phyloP scores from a whole-genome alignment of 2,797 vertebrate species.

The Macroramphosus scolopax region DNA sequence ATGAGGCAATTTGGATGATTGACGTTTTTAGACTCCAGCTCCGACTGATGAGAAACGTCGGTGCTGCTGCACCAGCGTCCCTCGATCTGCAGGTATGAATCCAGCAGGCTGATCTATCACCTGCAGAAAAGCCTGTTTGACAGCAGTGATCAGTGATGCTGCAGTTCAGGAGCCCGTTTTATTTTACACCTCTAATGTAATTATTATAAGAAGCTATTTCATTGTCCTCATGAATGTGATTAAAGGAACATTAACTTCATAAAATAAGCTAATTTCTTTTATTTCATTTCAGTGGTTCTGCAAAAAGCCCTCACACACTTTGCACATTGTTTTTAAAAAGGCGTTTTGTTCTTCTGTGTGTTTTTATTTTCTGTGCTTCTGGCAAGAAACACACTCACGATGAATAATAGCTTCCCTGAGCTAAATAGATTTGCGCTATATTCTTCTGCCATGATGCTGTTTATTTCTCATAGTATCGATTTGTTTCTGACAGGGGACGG shows the following conservation, averaged over 20 bases:
- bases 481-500: slow-evolving; percentile 44
- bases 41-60: slow-evolving; percentile 20
- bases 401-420: slow-evolving; percentile 37
- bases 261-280: too few relatives aligned
- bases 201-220: too few relatives aligned
- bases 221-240: too few relatives aligned
- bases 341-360: too few relatives aligned
- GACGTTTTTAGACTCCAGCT: slow-evolving; percentile 14
- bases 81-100: slow-evolving; percentile 15
- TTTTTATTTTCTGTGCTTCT: neutral
- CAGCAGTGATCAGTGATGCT: slow-evolving; percentile 47
- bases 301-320: too few relatives aligned
- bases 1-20: slow-evolving; percentile 29
- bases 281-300: too few relatives aligned
- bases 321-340: too few relatives aligned
- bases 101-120: slow-evolving; percentile 13
- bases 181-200: too few relatives aligned
- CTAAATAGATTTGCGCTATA: slow-evolving; percentile 40
- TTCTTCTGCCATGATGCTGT: slow-evolving; percentile 34
- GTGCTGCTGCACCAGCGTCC: slow-evolving; percentile 22
- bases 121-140: slow-evolving; percentile 25
- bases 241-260: too few relatives aligned
- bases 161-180: slow-evolving; percentile 54
- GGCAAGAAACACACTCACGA: slow-evolving; percentile 9
- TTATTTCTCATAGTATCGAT: slow-evolving; percentile 51